Percentiles rank a stretch among this genome's conserved stretches.
These are phyloP conservation scores for Poliocrania exsul DNA, from an alignment of 2,797 vertebrate species.

Conservation along the genomic window DNA sequence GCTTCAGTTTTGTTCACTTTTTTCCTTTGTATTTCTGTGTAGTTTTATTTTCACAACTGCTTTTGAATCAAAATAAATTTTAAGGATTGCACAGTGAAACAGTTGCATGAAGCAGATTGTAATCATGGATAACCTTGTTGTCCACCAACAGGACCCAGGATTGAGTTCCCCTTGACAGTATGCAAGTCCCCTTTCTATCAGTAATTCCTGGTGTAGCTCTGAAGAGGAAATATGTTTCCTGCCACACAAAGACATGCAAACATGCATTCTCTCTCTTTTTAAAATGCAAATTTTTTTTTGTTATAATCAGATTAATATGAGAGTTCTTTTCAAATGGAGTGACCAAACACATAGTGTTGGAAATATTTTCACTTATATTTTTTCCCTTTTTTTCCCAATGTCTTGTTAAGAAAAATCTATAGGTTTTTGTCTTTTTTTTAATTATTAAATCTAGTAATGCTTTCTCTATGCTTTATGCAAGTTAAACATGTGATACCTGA, in stretches of 20 bases:
- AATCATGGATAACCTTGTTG: accelerated
- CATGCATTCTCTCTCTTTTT: background rate
- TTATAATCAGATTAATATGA: background rate
- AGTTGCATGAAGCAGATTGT: background rate
- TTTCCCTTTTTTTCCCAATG: background rate
- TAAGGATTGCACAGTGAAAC: background rate
- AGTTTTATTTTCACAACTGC: background rate
- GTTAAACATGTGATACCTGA: background rate
- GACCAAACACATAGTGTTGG: background rate
- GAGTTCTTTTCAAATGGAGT: background rate
- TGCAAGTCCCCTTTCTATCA: background rate
- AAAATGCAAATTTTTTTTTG: background rate
- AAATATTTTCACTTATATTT: background rate
- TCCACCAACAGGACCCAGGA: background rate
- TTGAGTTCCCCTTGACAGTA: background rate
- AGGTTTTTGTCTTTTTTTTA: background rate
- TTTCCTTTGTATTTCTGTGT: background rate
- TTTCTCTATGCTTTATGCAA: background rate
- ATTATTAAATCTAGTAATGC: background rate
- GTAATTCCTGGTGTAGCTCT: background rate
- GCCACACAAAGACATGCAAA: background rate
- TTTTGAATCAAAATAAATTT: background rate
- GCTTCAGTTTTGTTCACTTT: background rate
- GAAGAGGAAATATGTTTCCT: background rate
- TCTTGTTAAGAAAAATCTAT: background rate